These are phyloP conservation scores for Centroberyx gerrardi DNA, from an alignment of 2,797 vertebrate species.

Conservation along the genomic window DNA sequence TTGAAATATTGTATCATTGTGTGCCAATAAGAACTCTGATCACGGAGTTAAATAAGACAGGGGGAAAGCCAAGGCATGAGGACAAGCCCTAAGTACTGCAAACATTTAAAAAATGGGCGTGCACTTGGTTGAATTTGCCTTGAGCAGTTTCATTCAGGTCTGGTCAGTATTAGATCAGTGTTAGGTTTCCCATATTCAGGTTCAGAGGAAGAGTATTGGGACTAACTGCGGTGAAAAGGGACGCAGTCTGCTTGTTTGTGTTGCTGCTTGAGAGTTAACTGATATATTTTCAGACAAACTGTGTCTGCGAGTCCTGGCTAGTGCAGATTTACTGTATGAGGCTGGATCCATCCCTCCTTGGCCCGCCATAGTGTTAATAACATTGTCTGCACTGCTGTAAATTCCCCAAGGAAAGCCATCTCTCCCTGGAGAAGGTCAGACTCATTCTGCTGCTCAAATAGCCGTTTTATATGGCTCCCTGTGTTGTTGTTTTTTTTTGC, in stretches of 20 bases:
- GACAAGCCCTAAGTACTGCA: background rate
- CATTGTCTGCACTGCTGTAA: constrained; percentile 6
- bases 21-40: constrained; percentile 42
- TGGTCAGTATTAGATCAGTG: constrained; percentile 8
- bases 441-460: constrained; percentile 53
- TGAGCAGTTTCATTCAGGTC: constrained; percentile 20
- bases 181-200: constrained; percentile 31
- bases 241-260: background rate
- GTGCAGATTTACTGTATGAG: constrained; percentile 10
- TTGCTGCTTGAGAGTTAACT: constrained; percentile 11
- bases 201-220: background rate
- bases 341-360: constrained; percentile 6
- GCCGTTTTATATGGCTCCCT: constrained; percentile 43
- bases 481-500: background rate
- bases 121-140: constrained; percentile 5
- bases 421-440: constrained; percentile 38
- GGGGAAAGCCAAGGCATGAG: background rate
- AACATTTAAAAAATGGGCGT: background rate
- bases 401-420: constrained; percentile 7
- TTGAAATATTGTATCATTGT: constrained; percentile 18
- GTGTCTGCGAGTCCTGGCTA: background rate
- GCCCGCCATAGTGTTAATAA: background rate
- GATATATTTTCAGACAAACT: constrained; percentile 21
- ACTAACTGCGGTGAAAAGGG: background rate
- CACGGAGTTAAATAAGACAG: background rate